These are phyloP conservation scores for Delia radicum DNA, from an alignment of 1,140 invertebrate species.

Conservation along the genomic window DNA sequence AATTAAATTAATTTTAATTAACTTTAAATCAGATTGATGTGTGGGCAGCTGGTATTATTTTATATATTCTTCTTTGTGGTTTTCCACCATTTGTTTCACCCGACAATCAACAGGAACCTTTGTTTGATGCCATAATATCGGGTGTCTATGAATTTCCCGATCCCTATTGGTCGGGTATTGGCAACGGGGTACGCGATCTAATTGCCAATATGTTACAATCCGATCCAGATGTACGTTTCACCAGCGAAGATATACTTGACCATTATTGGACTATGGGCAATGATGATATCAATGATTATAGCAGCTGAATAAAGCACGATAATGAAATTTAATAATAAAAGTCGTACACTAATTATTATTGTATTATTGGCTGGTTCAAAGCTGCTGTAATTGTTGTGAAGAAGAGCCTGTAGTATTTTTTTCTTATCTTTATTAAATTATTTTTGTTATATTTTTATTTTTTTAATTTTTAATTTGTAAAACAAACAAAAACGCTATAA, in stretches of 20 bases:
- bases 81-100: conserved; percentile 94
- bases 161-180: conserved; percentile 92
- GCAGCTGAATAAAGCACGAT: neutral
- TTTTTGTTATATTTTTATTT: conserved; percentile 6
- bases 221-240: conserved; percentile 84
- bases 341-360: neutral
- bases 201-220: conserved; percentile 90
- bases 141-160: conserved; percentile 92
- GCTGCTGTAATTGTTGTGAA: neutral
- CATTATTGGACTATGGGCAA: conserved; percentile 76
- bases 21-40: conserved; percentile 82
- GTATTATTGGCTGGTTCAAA: conserved; percentile 6
- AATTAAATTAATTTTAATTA: neutral
- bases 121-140: conserved; percentile 92
- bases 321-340: conserved; percentile 31
- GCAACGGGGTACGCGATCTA: conserved; percentile 80
- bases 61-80: conserved; percentile 95
- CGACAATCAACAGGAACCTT: conserved; percentile 89
- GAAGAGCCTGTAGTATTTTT: conserved; percentile 16
- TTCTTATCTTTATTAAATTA: neutral
- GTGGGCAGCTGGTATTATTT: conserved; percentile 96
- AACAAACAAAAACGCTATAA: no score
- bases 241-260: conserved; percentile 89
- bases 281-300: conserved; percentile 15
- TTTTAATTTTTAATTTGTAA: no score